Evolutionary conservation across 2,888 invertebrate genomes (phyloP).

Genomic region (Phengaris arion): DNA sequence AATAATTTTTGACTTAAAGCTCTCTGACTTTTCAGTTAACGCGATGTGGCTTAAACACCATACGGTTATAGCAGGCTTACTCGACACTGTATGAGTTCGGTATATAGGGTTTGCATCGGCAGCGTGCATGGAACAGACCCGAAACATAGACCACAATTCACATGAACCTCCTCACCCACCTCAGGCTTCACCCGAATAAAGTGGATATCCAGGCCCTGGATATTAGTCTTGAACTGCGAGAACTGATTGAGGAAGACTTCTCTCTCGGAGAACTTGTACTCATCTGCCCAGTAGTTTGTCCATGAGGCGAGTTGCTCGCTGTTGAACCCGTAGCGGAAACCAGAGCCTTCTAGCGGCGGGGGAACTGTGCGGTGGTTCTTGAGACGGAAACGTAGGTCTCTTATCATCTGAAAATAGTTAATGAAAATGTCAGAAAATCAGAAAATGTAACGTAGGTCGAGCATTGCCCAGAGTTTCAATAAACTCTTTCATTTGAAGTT

Average conservation of each 20-base stretch:
- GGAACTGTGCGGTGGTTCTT: conserved; percentile 53
- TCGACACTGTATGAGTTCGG: too few species aligned
- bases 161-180: conserved; percentile 42
- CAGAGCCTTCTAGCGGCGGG: conserved; percentile 83
- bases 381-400: conserved; percentile 56
- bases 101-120: too few species aligned
- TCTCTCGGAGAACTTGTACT: conserved; percentile 82
- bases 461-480: background rate
- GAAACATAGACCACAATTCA: too few species aligned
- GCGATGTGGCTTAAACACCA: too few species aligned
- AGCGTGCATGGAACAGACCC: too few species aligned
- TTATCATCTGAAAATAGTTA: conserved; percentile 53
- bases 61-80: too few species aligned
- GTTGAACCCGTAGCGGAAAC: conserved; percentile 91
- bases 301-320: conserved; percentile 81
- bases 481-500: too few species aligned
- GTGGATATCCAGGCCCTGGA: conserved; percentile 86
- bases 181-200: conserved; percentile 85
- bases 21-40: too few species aligned
- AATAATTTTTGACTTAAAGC: too few species aligned
- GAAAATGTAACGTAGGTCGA: background rate
- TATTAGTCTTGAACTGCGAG: conserved; percentile 87
- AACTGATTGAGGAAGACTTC: conserved; percentile 84
- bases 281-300: conserved; percentile 87
- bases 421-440: background rate